Percentiles rank a stretch among this genome's conserved stretches.
phyloP scores from a whole-genome alignment of 2,113 vertebrate genomes.

The Hypomesus transpacificus region DNA sequence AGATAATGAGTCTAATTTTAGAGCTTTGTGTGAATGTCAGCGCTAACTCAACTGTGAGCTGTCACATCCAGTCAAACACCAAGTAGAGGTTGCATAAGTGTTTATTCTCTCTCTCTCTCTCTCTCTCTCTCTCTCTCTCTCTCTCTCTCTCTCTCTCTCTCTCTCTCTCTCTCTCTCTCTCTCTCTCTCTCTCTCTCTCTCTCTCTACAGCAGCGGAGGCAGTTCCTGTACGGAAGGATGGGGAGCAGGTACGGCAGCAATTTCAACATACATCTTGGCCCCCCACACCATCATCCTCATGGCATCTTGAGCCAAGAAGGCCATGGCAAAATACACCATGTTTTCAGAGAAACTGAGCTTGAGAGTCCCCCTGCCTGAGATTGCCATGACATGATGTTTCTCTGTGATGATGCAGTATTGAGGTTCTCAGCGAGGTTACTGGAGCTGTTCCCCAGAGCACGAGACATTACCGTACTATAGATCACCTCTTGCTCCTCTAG shows the following conservation, averaged over 20 bases:
- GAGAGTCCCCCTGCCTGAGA: background rate
- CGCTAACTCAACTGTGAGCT: constrained; percentile 33
- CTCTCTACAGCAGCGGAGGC: constrained; percentile 65
- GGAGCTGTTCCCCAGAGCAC: constrained; percentile 22
- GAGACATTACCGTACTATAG: constrained; percentile 17
- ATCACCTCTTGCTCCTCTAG: constrained; percentile 12
- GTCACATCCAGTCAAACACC: constrained; percentile 42
- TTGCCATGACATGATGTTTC: constrained; percentile 18
- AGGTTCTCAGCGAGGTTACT: constrained; percentile 27
- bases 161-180: constrained; percentile 1
- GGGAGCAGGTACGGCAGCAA: constrained; percentile 72
- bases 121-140: constrained; percentile 8
- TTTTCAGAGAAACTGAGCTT: background rate
- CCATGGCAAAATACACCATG: constrained; percentile 1
- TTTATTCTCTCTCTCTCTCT: constrained; percentile 14
- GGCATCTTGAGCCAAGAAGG: constrained; percentile 23
- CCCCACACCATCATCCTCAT: background rate
- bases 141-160: constrained; percentile 17
- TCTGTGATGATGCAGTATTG: constrained; percentile 15
- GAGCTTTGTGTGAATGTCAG: constrained; percentile 38
- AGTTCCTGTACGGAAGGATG: constrained; percentile 75
- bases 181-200: constrained; percentile 24
- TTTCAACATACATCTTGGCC: background rate
- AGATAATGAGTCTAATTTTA: constrained; percentile 65
- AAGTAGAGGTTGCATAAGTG: constrained; percentile 45